phyloP scores from a whole-genome alignment of 2,888 invertebrate genomes.

The Drosophila colorata region DNA sequence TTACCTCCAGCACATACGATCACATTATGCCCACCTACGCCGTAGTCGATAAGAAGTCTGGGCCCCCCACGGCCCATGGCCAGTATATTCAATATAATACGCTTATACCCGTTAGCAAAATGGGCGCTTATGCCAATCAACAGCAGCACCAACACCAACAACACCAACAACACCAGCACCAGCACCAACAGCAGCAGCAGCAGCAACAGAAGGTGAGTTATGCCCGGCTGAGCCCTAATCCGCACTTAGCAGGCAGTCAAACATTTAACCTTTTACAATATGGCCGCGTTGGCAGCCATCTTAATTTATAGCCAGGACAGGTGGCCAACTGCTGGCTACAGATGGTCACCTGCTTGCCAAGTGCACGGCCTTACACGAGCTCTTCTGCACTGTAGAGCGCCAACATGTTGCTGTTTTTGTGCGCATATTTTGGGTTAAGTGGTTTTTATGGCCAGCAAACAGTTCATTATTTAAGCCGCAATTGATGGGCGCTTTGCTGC shows the following conservation, averaged over 20 bases:
- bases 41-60: conserved; percentile 83
- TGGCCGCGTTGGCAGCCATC: conserved; percentile 56
- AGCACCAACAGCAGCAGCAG: conserved; percentile 65
- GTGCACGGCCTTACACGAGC: not conserved
- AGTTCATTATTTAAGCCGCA: conserved; percentile 69
- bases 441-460: conserved; percentile 71
- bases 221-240: conserved; percentile 66
- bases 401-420: conserved; percentile 25
- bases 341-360: conserved; percentile 11
- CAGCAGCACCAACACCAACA: conserved; percentile 77
- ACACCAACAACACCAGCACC: conserved; percentile 70
- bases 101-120: conserved; percentile 84
- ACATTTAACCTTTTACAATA: conserved; percentile 80
- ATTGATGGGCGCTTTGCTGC: conserved; percentile 48
- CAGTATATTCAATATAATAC: conserved; percentile 85
- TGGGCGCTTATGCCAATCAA: conserved; percentile 82
- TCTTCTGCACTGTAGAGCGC: not conserved
- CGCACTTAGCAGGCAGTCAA: conserved; percentile 68
- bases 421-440: conserved; percentile 71
- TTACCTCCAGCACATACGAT: conserved; percentile 83
- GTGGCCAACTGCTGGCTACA: conserved; percentile 38
- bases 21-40: conserved; percentile 84
- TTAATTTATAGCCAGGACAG: conserved; percentile 63
- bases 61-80: conserved; percentile 75
- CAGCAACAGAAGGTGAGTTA: conserved; percentile 80